These are phyloP conservation scores for Oncorhynchus nerka DNA, from an alignment of 2,113 vertebrate species.

Conservation along the genomic window DNA sequence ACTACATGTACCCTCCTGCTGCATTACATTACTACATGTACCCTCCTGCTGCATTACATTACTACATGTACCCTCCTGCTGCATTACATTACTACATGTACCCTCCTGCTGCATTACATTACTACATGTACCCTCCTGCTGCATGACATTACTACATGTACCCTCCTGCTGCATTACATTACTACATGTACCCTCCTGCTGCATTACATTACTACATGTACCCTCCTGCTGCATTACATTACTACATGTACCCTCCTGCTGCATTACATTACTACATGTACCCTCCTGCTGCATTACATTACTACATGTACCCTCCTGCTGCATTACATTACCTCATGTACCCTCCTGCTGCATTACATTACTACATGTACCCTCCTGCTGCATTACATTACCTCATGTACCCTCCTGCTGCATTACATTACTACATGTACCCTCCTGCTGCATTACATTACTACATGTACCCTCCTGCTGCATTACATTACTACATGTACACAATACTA, in stretches of 20 bases:
- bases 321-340: conserved; percentile 19
- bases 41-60: background rate
- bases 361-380: background rate
- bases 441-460: conserved; percentile 20
- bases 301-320: background rate
- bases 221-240: too few species aligned
- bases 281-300: conserved; percentile 17
- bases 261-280: too few species aligned
- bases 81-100: background rate
- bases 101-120: background rate
- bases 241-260: background rate
- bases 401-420: conserved; percentile 18
- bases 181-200: background rate
- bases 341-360: conserved; percentile 18
- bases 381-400: conserved; percentile 19
- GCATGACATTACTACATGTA: background rate
- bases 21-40: background rate
- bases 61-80: background rate
- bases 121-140: background rate
- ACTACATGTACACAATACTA: background rate
- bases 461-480: background rate
- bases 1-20: background rate
- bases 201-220: too few species aligned
- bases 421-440: background rate
- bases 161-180: background rate